phyloP scores from a whole-genome alignment of 2,888 invertebrate species.

The Leptura quadrifasciata region DNA sequence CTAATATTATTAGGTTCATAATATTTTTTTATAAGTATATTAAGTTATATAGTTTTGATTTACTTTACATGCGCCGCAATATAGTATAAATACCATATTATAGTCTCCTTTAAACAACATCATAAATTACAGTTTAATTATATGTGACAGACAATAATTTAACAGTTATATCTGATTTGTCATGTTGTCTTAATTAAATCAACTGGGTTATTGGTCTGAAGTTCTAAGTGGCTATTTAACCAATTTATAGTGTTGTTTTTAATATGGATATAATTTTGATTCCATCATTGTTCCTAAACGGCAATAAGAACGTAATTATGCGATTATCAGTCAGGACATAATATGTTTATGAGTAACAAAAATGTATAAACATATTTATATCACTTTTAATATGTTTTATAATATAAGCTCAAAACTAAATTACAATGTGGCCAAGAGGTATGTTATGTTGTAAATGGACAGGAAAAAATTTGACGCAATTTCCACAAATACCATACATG shows the following conservation, averaged over 20 bases:
- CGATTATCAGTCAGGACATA: neutral
- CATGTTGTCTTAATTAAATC: constrained; percentile 29
- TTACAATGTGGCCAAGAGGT: too few relatives aligned
- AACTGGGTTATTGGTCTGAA: constrained; percentile 11
- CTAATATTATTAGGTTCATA: too few relatives aligned
- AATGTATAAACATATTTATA: neutral
- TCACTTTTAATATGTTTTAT: neutral
- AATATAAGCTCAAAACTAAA: neutral
- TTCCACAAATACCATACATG: too few relatives aligned
- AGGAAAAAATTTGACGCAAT: too few relatives aligned
- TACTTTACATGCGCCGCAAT: neutral
- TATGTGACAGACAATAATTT: constrained; percentile 5
- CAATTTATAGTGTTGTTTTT: constrained; percentile 29
- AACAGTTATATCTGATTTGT: constrained; percentile 15
- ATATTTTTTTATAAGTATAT: too few relatives aligned
- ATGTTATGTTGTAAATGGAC: too few relatives aligned
- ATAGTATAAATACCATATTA: neutral
- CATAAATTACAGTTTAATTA: constrained; percentile 1
- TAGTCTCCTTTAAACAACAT: neutral
- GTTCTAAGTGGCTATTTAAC: constrained; percentile 18
- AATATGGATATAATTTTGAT: constrained; percentile 16
- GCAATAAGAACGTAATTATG: neutral
- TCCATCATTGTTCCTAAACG: constrained; percentile 13
- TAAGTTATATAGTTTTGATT: too few relatives aligned
- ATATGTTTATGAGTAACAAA: neutral